phyloP scores from a whole-genome alignment of 2,888 invertebrate genomes.

The Melieria crassipennis region DNA sequence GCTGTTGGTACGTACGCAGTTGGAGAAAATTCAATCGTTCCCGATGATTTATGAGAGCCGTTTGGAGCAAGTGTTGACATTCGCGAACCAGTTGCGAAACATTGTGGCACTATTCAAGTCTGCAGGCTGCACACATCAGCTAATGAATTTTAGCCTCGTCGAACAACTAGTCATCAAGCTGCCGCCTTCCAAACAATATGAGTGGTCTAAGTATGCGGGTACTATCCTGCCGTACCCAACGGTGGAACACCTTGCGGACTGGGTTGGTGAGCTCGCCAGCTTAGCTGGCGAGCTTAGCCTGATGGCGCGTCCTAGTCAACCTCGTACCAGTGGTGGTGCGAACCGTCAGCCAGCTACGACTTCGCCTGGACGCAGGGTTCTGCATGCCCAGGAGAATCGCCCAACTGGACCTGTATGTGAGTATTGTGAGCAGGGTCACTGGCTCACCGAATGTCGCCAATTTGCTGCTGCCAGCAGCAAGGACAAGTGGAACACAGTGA shows the following conservation, averaged over 20 bases:
- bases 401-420: too few species aligned
- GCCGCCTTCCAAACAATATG: conserved; percentile 39
- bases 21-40: conserved; percentile 27
- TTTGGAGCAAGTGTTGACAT: conserved; percentile 1
- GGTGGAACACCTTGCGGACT: conserved; percentile 28
- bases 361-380: background rate
- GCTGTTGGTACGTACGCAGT: conserved; percentile 28
- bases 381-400: too few species aligned
- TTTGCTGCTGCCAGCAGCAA: too few species aligned
- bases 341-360: background rate
- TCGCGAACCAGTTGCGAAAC: background rate
- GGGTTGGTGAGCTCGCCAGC: conserved; percentile 30
- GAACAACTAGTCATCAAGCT: conserved; percentile 31
- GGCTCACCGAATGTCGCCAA: background rate
- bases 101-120: conserved; percentile 27
- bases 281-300: conserved; percentile 23
- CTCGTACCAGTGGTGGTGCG: too few species aligned
- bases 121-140: conserved; percentile 32
- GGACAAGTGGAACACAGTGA: too few species aligned
- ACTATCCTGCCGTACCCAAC: conserved; percentile 22
- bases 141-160: conserved; percentile 29
- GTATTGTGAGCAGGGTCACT: too few species aligned
- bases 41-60: conserved; percentile 19
- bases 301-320: conserved; percentile 8
- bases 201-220: conserved; percentile 30